Evolutionary conservation across 2,888 invertebrate genomes (phyloP).

Genomic region (Stictocephala bisonia): DNA sequence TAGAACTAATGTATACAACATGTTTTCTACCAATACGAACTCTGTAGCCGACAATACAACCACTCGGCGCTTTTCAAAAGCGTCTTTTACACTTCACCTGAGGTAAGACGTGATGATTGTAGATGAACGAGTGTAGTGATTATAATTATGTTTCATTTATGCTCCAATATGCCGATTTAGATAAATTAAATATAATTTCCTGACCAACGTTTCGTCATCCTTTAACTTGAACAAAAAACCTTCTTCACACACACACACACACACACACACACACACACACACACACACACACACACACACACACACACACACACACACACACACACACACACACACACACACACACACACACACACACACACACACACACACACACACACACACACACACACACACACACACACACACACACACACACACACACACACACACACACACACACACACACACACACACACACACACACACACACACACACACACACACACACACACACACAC

Average conservation of each 20-base stretch:
- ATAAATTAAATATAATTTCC: no score
- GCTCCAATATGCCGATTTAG: no score
- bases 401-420: slow-evolving; percentile 22
- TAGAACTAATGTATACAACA: no score
- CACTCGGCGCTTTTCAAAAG: no score
- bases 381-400: slow-evolving; percentile 26
- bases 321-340: slow-evolving; percentile 22
- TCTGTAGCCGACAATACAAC: no score
- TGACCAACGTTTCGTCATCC: no score
- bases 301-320: slow-evolving; percentile 33
- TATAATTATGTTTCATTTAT: no score
- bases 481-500: slow-evolving; percentile 30
- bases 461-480: slow-evolving; percentile 33
- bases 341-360: slow-evolving; percentile 30
- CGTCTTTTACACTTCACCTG: no score
- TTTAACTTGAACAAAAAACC: no score
- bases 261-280: slow-evolving; percentile 29
- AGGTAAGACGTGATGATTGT: no score
- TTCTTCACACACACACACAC: slow-evolving; percentile 14
- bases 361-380: slow-evolving; percentile 33
- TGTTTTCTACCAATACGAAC: no score
- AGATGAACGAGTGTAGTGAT: no score
- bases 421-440: slow-evolving; percentile 22
- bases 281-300: slow-evolving; percentile 33
- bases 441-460: slow-evolving; percentile 30